Base-by-base conservation (phyloP, 2,113 vertebrate genomes). In the Acrocephalus arundinaceus region DNA sequence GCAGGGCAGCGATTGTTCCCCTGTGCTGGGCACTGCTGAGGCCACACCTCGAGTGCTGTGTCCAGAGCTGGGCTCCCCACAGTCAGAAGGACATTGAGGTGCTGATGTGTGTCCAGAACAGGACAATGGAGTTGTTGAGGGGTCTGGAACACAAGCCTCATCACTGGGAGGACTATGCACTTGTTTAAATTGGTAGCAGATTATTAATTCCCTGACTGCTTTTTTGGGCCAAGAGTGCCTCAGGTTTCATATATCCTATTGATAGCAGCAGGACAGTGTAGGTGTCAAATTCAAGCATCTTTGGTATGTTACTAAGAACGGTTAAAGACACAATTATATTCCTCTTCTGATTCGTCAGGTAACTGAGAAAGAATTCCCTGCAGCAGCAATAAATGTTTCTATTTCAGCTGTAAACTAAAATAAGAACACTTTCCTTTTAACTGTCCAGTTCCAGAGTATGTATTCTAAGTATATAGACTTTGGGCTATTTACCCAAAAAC, bases 1-100 rank as follows among this genome's bases (percentile, higher is more conserved):
- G 0, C 52, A 67, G 72, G 72, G 25, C 31, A 51, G 62, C 21
- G 45, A 52, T 51, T 67, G 21, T 76, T 10, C 35, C n/a, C 10
- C 45, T 37, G 31, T 31, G 2, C 62, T 68, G 6, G 3, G 72
- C 62, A 51, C 31, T 51, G 45, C 0, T 14, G 25, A 51, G 61
- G 35, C 11, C 21, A 11, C 45, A 68, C 0, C 45, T 76, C 0
- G 0, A 59, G 0, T 61, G 0, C 55, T 45, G 46, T 28, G 33
- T 23, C 5, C 27, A 19, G 27, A 3, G 0, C 9, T 75, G 61
- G 46, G 27, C 27, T 17, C 27, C 2, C 3, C 62, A 37, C 3
- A 4, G 27, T 7, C 22, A 10, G 25, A 68, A 22, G 4, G 63
- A 33, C 63, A 27, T 4, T 45, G 73, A 61, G 9, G 6, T 3